Base-by-base conservation (phyloP, 2,797 vertebrate genomes). In the Oceanodroma leucorhoa region DNA sequence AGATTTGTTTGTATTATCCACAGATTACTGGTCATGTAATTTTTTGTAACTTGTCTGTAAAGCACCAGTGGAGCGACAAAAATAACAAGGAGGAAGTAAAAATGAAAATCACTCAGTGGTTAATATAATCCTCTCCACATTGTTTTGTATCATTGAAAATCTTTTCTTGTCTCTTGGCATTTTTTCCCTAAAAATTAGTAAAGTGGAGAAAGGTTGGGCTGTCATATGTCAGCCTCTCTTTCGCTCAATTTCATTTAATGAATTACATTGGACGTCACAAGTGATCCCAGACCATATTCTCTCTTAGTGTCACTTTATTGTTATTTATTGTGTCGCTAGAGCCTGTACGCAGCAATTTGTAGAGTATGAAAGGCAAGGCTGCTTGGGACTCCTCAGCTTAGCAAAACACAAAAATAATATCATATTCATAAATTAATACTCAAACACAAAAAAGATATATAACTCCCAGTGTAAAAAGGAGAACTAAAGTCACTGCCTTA, bases 1-100 rank as follows among this genome's bases (percentile, higher is more conserved):
- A 64, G 3, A 78, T 67, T 91, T 75, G 16, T 73, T 60, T 88
- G 14, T 27, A 81, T 91, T 83, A 84, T 53, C 32, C 53, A 92
- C 79, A 89, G 34, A 60, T 83, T 71, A 50, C 45, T 71, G 40
- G 22, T 87, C 43, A 77, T 36, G 23, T 83, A 40, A 83, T 83
- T 48, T 96, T 84, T 91, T 81, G n/a, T 43, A 78, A 78, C 53
- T 72, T 58, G 34, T 48, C 81, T 92, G 16, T 65, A 93, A 93
- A 87, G 53, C 48, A 89, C 27, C 61, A 65, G 14, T 81, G 38
- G 20, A 90, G 30, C 2, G 1, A 77, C 65, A 78, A 21, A 88
- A 91, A 90, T 81, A 91, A 83, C 23, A 87, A 40, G 29, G 30
- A 86, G 3, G 36, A 53, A 89, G 38, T 51, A 83, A 93, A 95